Evolutionary conservation across 2,797 vertebrate genomes (phyloP), one percentile per base, ranked within the genome.

Genomic region (Sebastiscus tertius): DNA sequence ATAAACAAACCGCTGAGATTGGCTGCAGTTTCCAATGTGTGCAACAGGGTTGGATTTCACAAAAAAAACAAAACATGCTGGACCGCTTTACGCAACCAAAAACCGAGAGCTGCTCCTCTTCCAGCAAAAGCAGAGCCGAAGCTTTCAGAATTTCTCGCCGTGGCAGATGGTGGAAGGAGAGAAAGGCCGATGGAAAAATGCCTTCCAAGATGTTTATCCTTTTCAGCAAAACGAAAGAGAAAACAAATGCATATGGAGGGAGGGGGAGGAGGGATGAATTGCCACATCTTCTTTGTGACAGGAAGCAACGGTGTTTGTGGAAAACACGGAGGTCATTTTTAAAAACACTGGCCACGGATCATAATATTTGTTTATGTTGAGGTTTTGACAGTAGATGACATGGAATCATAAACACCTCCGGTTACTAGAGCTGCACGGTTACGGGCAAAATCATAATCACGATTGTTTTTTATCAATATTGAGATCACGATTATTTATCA

Each of bases 201-300:
- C 67, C 68, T 86, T 90, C 85, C 81, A 90, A 90, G 89, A 94
- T 90, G 91, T 89, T 93, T 85, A 82, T 91, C 73, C 72, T 89
- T 85, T 90, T 88, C 81, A 70, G 83, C 59, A 81, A 90, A 89
- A 85, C 1, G 24, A 77, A 87, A 88, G 69, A 75, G 84, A 93
- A 92, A 93, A 89, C 81, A 90, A 92, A 89, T 87, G 75, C 84
- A 92, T 88, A 85, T 86, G 87, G 87, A 89, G 64, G 74, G 31
- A 77, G 83, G 68, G 67, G 75, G 64, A 34, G 77, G 58, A 66
- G 49, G 80, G 71, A 71, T 13, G 24, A 63, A 54, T 65, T 72
- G 62, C 56, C 77, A 42, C 74, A 55, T 82, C 76, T 59, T 76
- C 66, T 83, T 75, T 82, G 72, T 80, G 79, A 80, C 66, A 33